A percentile compares a stretch with the other conserved stretches of the same genome.
Evolutionary conservation across 2,888 invertebrate genomes (phyloP).

Genomic region (Tachina lurida): DNA sequence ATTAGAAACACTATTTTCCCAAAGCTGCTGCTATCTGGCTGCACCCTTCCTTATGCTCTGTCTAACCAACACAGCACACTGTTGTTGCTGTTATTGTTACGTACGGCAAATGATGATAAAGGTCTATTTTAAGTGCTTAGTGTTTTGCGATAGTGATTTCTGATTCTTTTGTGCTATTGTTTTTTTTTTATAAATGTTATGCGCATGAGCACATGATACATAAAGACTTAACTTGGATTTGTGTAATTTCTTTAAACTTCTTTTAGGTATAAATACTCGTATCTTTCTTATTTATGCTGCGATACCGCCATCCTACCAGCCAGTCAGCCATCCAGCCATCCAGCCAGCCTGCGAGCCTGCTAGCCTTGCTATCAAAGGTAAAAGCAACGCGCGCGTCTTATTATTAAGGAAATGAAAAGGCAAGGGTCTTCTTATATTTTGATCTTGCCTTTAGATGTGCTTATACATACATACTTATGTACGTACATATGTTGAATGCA

Average conservation of each 20-base stretch:
- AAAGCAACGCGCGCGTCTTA: constrained; percentile 33
- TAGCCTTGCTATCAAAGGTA: constrained; percentile 57
- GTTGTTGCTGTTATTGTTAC: constrained; percentile 15
- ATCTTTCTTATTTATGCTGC: constrained; percentile 9
- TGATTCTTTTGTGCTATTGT: constrained; percentile 43
- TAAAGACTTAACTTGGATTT: constrained; percentile 41
- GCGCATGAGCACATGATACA: constrained; percentile 46
- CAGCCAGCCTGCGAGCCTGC: not conserved
- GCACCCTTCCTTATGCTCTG: constrained; percentile 58
- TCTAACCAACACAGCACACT: constrained; percentile 1
- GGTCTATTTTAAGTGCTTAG: constrained; percentile 70
- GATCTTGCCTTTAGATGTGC: constrained; percentile 33
- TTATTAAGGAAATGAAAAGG: constrained; percentile 63
- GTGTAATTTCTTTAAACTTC: constrained; percentile 50
- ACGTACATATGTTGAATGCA: not conserved
- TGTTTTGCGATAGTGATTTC: constrained; percentile 67
- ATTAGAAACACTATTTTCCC: constrained; percentile 68
- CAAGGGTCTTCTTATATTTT: constrained; percentile 57
- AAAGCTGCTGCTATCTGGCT: constrained; percentile 61
- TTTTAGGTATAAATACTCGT: constrained; percentile 18
- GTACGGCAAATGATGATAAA: constrained; percentile 57
- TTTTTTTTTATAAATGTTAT: constrained; percentile 38
- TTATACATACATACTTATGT: not conserved
- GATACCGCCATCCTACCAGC: constrained; percentile 27
- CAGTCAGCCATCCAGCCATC: not conserved